phyloP scores from a whole-genome alignment of 2,113 vertebrate species.

The Chrysemys picta region DNA sequence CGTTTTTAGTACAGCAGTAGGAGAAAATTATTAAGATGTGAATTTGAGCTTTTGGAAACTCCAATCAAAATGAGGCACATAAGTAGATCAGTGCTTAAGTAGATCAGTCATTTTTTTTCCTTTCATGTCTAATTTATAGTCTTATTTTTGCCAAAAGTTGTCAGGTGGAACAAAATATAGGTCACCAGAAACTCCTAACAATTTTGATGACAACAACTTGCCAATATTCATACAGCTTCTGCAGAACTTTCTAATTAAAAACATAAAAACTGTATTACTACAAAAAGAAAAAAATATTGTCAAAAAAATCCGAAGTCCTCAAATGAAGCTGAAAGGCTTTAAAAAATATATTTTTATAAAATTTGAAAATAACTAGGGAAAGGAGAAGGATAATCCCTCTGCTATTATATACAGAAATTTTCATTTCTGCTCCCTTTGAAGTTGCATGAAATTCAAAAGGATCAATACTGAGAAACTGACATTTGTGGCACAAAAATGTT shows the following conservation, averaged over 20 bases:
- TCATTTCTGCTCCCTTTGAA: neutral
- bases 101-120: neutral
- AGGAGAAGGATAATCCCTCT: neutral
- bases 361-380: neutral
- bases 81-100: neutral
- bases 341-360: neutral
- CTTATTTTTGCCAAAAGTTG: neutral
- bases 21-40: neutral
- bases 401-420: neutral
- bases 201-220: neutral
- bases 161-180: neutral
- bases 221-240: neutral
- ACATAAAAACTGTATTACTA: neutral
- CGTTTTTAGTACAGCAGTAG: neutral
- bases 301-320: neutral
- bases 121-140: neutral
- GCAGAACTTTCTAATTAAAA: neutral
- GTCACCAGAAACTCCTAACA: neutral
- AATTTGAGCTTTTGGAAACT: neutral
- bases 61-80: neutral
- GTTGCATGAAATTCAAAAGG: neutral
- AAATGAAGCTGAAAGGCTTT: neutral
- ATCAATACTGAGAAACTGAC: neutral
- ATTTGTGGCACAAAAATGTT: neutral
- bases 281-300: neutral